Evolutionary conservation across 1,140 invertebrate genomes (phyloP).

Genomic region (Heliconius congener): DNA sequence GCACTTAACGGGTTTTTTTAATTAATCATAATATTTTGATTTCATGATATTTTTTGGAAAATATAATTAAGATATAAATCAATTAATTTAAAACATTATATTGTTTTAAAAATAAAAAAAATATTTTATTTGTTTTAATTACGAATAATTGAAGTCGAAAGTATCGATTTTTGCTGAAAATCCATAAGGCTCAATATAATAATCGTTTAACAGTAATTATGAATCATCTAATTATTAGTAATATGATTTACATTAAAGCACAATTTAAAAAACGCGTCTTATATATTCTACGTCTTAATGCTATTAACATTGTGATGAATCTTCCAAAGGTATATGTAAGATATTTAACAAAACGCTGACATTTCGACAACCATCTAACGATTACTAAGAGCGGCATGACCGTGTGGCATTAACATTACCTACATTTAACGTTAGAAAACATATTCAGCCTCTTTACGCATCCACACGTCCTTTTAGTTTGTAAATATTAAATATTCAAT

Average conservation of each 20-base stretch:
- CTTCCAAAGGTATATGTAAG: slow-evolving; percentile 47
- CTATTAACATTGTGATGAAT: slow-evolving; percentile 42
- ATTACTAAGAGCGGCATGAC: slow-evolving; percentile 54
- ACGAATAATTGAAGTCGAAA: not conserved
- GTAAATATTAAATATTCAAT: slow-evolving; percentile 33
- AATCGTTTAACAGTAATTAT: not conserved
- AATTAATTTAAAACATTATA: not conserved
- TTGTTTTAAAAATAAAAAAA: no score
- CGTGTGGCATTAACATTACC: slow-evolving; percentile 63
- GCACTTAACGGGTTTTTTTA: no score
- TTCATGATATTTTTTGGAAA: not conserved
- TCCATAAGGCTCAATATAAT: not conserved
- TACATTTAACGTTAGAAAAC: slow-evolving; percentile 54
- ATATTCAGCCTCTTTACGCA: slow-evolving; percentile 30
- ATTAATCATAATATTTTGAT: no score
- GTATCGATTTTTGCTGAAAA: not conserved
- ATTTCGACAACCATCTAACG: slow-evolving; percentile 56
- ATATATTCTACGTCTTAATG: slow-evolving; percentile 27
- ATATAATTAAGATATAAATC: not conserved
- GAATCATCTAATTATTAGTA: not conserved
- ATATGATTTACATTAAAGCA: not conserved
- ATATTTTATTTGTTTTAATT: not conserved
- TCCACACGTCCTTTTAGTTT: slow-evolving; percentile 35
- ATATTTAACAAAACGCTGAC: slow-evolving; percentile 62
- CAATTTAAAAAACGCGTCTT: slow-evolving; percentile 16